Base-by-base conservation (phyloP, 2,797 vertebrate species). In the Alauda arvensis region DNA sequence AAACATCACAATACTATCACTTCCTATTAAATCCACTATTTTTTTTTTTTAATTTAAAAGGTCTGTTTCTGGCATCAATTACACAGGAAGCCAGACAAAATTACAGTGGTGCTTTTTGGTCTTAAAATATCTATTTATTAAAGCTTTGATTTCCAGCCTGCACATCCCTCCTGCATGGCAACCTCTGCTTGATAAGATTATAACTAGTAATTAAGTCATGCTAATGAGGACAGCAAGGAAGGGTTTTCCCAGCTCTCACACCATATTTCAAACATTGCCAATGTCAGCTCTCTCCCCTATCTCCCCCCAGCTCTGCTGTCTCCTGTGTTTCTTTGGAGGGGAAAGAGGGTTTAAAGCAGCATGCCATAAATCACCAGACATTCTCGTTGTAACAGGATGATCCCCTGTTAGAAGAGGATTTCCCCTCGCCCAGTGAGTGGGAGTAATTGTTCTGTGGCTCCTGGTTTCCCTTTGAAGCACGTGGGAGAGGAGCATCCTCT, bases 321-420 rank as follows among this genome's bases (percentile, higher is more conserved):
- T 89, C 65, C 72, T 82, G 60, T 65, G 62, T 79, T 89, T 88
- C 74, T 94, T 87, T 15, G 6, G 55, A 82, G 77, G 49, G 55
- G 83, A 57, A 90, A 28, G 45, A 93, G 18, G 14, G 28, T 94
- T 91, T 90, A 89, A 93, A 83, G 77, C 68, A 84, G n/a, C 77
- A 81, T 88, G 69, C n/a, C 84, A 87, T 94, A 83, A 88, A 93
- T 95, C 53, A 19, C 78, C 93, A 93, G 90, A 86, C 88, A 92
- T 91, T 85, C 91, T 91, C 55, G 4, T 79, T 89, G 92, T 90
- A 71, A 75, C 90, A 90, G 81, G 89, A 91, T 90, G 81, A 92
- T 93, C 91, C 91, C 67, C 56, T 8, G 78, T 93, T 93, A 94
- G 85, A 72, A 95, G 90, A 95, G 90, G 81, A 89, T 94, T 94